Base-by-base conservation (phyloP, 2,113 vertebrate species). In the Scatophagus argus region DNA sequence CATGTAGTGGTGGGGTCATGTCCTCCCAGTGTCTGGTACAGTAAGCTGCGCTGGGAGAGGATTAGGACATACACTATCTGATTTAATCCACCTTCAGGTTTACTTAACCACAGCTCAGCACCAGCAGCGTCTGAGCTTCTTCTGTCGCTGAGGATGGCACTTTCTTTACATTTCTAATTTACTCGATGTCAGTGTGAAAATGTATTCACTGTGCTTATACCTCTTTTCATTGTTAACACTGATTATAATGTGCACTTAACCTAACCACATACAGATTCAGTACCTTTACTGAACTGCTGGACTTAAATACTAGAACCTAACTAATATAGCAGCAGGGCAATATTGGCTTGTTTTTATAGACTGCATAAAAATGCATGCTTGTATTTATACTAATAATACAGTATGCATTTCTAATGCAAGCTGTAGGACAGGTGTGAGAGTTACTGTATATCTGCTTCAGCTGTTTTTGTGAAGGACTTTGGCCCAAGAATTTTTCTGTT, bases 61-160 rank as follows among this genome's bases (percentile, higher is more conserved):
- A 94, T 94, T 94, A 93, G 67, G 67, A 87, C 52, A 56, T 83
- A 79, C 74, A 84, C 83, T 90, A 77, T 91, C 88, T 92, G 87
- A 87, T 92, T 92, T 93, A 94, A 94, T 93, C 91, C 79, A 68
- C 61, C n/a, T 70, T 88, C 52, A 72, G 64, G 76, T 83, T 85
- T 74, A 82, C 69, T 82, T 65, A 70, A 59, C 59, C 79, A 69
- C 51, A 46, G 78, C 82, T 79, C 77, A 87, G 81, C 56, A 51
- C 64, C 29, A 75, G 44, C 19, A 74, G 11, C 0, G 51, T 75
- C 81, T 86, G 70, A 78, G 84, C 79, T 47, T 60, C 73, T 63
- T 43, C 60, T 72, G 75, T 74, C 67, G 76, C 44, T 69, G 52
- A 79, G 12, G 47, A 62, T 66, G 63, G 70, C 71, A 71, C 77